Conservation (phyloP, 1,140 invertebrate genomes). For the Neodiprion virginianus region DNA sequence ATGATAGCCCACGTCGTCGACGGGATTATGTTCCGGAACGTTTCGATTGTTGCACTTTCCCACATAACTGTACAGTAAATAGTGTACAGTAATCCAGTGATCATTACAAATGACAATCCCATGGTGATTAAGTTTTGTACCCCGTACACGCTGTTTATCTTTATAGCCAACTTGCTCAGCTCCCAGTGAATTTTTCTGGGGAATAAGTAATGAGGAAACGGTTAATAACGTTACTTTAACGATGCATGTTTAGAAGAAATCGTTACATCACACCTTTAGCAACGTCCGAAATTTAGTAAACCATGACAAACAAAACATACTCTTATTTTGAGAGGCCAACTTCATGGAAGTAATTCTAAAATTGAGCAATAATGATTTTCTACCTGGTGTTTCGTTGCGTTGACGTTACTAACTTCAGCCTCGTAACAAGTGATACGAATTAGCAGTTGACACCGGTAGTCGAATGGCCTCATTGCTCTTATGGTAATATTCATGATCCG, state of each 20-base stretch:
- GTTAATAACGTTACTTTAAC: not conserved
- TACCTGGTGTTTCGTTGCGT: no score
- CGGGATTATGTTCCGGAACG: not conserved
- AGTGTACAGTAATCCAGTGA: slow-evolving; percentile 34
- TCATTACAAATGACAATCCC: slow-evolving; percentile 28
- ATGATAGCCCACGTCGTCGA: slow-evolving; percentile 18
- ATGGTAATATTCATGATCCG: no score
- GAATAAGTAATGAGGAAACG: not conserved
- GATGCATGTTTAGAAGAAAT: not conserved
- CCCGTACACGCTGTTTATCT: slow-evolving; percentile 33
- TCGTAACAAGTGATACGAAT: not conserved
- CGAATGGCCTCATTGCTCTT: no score
- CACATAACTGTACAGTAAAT: slow-evolving; percentile 27
- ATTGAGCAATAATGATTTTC: no score
- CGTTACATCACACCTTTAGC: not conserved
- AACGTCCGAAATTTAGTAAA: not conserved
- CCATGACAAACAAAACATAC: not conserved
- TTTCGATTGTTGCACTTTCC: fast-evolving
- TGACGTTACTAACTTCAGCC: no score
- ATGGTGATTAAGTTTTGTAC: slow-evolving; percentile 36
- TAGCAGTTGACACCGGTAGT: no score
- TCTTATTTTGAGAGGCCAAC: no score
- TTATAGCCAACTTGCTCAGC: slow-evolving; percentile 30
- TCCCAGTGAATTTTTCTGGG: slow-evolving; percentile 42
- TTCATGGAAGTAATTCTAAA: no score